These are phyloP conservation scores for Xanthorhoe designata DNA, from an alignment of 2,888 invertebrate genomes.

Conservation along the genomic window DNA sequence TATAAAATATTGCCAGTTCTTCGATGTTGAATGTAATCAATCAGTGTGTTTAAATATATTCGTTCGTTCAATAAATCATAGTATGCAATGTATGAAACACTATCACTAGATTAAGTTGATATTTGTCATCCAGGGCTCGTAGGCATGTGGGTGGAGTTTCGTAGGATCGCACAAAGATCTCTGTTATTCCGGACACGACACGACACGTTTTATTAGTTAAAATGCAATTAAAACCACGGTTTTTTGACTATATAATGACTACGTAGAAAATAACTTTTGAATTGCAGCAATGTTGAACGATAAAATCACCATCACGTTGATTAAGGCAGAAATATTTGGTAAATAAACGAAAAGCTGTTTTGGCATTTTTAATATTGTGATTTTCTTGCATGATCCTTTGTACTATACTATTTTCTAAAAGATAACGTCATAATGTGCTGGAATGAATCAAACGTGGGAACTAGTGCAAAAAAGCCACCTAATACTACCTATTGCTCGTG, in stretches of 20 bases:
- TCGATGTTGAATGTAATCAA: constrained; percentile 10
- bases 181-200: background rate
- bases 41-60: constrained; percentile 9
- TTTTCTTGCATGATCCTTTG: background rate
- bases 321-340: background rate
- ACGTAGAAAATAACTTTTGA: background rate
- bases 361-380: background rate
- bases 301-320: background rate
- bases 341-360: background rate
- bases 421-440: background rate
- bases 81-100: constrained; percentile 3
- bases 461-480: background rate
- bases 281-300: background rate
- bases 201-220: too few species aligned
- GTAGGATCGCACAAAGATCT: constrained; percentile 11
- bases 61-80: constrained; percentile 6
- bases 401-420: background rate
- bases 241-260: too few species aligned
- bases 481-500: background rate
- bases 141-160: constrained; percentile 4
- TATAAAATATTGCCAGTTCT: constrained; percentile 17
- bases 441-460: background rate
- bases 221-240: background rate
- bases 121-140: constrained; percentile 17
- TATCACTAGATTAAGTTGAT: constrained; percentile 11